phyloP scores from a whole-genome alignment of 2,888 invertebrate genomes.

The Plagiodera versicolora region DNA sequence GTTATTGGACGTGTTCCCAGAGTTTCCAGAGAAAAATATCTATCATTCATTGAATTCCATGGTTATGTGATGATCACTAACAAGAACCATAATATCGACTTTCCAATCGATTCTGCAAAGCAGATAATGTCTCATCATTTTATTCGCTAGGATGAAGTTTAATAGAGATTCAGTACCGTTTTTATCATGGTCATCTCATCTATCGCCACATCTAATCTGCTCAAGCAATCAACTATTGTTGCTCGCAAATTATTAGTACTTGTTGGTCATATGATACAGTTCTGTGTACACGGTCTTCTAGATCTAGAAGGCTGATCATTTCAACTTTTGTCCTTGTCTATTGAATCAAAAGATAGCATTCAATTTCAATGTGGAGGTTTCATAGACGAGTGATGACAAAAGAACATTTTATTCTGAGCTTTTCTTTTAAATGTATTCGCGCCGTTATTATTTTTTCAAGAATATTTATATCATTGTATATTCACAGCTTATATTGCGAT shows the following conservation, averaged over 20 bases:
- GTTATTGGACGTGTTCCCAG: not conserved
- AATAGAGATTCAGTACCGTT: conserved; percentile 16
- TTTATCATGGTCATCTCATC: conserved; percentile 18
- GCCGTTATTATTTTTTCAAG: no score
- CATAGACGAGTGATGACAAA: no score
- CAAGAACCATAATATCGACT: conserved; percentile 19
- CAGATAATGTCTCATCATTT: conserved; percentile 11
- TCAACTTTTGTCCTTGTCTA: no score
- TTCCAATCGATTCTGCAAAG: conserved; percentile 23
- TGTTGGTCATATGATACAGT: no score
- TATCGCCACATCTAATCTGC: conserved; percentile 16
- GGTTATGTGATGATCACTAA: conserved; percentile 13
- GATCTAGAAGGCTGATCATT: no score
- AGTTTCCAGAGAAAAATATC: not conserved
- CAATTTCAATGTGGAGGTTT: no score
- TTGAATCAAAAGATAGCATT: no score
- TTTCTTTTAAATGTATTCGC: no score
- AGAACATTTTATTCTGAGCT: no score
- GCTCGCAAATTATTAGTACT: conserved; percentile 15
- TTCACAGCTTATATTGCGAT: no score
- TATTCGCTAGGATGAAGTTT: conserved; percentile 19
- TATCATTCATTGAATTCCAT: not conserved
- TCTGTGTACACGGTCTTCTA: no score
- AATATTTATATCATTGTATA: no score
- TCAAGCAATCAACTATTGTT: conserved; percentile 21